Evolutionary conservation across 2,888 invertebrate species (phyloP).

Genomic region (Drosophila antonietae): DNA sequence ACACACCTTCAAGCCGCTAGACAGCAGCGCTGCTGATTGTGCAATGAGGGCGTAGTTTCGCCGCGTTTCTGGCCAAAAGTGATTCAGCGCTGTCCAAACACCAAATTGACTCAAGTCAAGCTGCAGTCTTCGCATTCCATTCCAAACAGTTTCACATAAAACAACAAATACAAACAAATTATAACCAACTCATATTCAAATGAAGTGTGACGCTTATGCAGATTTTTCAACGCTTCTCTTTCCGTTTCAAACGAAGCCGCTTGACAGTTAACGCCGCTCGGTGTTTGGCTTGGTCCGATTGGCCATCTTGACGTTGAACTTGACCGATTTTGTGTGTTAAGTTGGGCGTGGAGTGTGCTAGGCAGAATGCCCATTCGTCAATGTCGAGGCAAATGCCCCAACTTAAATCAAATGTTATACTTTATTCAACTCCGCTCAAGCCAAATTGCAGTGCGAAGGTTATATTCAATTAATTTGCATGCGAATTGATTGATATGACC

Average conservation of each 20-base stretch:
- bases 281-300: conserved; percentile 21
- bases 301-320: conserved; percentile 58
- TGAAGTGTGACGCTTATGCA: conserved; percentile 46
- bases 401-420: conserved; percentile 33
- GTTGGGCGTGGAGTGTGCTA: conserved; percentile 38
- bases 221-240: conserved; percentile 33
- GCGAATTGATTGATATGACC: conserved; percentile 56
- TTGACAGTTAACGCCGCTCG: conserved; percentile 41
- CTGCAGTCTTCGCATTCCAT: conserved; percentile 33
- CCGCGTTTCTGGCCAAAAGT: conserved; percentile 22
- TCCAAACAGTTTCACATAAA: neutral
- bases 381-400: conserved; percentile 33
- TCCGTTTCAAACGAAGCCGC: conserved; percentile 30
- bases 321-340: conserved; percentile 62
- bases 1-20: conserved; percentile 19
- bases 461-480: conserved; percentile 53
- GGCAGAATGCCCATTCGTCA: conserved; percentile 41
- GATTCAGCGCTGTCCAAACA: conserved; percentile 18
- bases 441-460: conserved; percentile 63
- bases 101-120: conserved; percentile 1
- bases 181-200: conserved; percentile 57
- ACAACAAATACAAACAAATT: neutral
- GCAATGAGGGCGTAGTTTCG: conserved; percentile 29
- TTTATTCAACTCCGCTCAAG: conserved; percentile 25
- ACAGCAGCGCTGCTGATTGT: conserved; percentile 23